A percentile compares a stretch with the other conserved stretches of the same genome.
Evolutionary conservation across 2,797 vertebrate genomes (phyloP).

Genomic region (Sebastes trivittatus): DNA sequence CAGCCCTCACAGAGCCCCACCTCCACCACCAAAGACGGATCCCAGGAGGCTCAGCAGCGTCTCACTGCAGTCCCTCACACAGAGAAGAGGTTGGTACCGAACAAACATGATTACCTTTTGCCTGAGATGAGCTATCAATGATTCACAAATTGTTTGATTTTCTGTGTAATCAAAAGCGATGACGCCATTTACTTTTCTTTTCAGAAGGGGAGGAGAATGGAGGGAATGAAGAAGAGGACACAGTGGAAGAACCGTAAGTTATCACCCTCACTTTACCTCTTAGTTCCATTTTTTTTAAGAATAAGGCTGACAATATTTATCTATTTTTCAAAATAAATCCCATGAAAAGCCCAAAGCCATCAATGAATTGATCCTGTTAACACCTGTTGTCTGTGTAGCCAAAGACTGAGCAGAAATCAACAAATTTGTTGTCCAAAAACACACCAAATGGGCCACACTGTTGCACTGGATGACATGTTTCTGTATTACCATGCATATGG

Average conservation of each 20-base stretch:
- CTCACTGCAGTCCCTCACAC: conserved; percentile 48
- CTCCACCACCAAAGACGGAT: conserved; percentile 60
- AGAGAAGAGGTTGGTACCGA: conserved; percentile 63
- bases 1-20: conserved; percentile 55
- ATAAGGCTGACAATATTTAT: background rate
- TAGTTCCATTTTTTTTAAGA: background rate
- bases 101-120: background rate
- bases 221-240: conserved; percentile 37
- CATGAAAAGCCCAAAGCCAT: background rate
- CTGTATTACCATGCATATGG: background rate
- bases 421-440: too few species aligned
- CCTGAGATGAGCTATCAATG: background rate
- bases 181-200: background rate
- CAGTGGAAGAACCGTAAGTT: conserved; percentile 63
- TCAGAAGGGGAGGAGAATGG: conserved; percentile 58
- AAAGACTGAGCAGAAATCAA: too few species aligned
- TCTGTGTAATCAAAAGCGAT: background rate
- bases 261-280: background rate
- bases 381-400: too few species aligned
- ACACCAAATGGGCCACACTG: background rate
- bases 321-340: too few species aligned
- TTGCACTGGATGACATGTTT: background rate
- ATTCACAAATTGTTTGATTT: background rate
- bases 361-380: background rate
- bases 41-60: conserved; percentile 56